phyloP scores from a whole-genome alignment of 1,140 invertebrate species.

The Ostrea edulis region DNA sequence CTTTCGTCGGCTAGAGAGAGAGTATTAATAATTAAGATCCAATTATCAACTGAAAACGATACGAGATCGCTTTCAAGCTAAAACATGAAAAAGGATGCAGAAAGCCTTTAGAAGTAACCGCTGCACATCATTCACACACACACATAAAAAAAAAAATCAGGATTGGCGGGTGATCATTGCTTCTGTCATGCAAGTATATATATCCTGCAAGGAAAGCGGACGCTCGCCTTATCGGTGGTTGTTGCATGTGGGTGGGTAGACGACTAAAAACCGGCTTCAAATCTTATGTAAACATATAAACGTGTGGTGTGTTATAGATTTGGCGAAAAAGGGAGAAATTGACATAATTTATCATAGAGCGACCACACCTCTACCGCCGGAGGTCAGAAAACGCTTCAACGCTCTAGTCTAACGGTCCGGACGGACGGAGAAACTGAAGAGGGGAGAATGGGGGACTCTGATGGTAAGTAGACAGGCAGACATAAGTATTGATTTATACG shows the following conservation, averaged over 20 bases:
- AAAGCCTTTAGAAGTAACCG: not conserved
- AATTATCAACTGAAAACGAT: not conserved
- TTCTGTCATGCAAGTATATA: not conserved
- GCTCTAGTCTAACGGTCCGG: not conserved
- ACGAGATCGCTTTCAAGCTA: not conserved
- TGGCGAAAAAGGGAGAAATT: not conserved
- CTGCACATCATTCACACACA: not conserved
- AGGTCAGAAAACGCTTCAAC: not conserved
- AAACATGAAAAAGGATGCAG: not conserved
- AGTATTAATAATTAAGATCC: not conserved
- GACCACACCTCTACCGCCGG: not conserved
- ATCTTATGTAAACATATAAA: conserved; percentile 22
- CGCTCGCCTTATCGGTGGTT: not conserved
- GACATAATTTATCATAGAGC: conserved; percentile 36
- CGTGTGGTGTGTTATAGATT: conserved; percentile 1
- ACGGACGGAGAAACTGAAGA: too few species aligned
- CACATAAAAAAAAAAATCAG: too few species aligned
- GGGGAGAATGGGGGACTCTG: conserved; percentile 21
- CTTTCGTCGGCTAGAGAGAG: too few species aligned
- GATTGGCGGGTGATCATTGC: not conserved
- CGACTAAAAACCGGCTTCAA: not conserved
- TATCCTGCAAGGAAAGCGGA: not conserved
- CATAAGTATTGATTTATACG: not conserved
- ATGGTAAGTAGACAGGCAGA: conserved; percentile 25
- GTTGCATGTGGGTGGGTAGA: conserved; percentile 19